Conservation (phyloP, 1,140 invertebrate genomes). For the Drosophila sturtevanti region DNA sequence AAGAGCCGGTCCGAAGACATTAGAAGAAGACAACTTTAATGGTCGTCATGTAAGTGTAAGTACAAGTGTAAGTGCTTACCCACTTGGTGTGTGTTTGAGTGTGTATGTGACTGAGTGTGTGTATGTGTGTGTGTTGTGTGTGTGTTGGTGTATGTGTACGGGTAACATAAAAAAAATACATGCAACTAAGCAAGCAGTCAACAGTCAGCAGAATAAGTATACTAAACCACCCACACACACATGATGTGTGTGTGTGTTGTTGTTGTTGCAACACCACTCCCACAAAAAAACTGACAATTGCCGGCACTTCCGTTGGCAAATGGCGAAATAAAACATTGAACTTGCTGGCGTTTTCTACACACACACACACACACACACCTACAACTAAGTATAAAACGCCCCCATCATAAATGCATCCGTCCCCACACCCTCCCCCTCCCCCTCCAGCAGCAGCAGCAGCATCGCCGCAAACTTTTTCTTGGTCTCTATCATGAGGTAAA, state of each 20-base stretch:
- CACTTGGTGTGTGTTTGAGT: neutral
- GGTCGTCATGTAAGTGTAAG: slow-evolving; percentile 57
- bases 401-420: slow-evolving; percentile 5
- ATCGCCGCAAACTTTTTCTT: neutral
- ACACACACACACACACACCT: slow-evolving; percentile 17
- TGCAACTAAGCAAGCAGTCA: neutral
- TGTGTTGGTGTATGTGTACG: neutral
- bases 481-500: slow-evolving; percentile 7
- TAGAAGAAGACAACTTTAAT: slow-evolving; percentile 41
- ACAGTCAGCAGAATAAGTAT: neutral
- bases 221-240: slow-evolving; percentile 38
- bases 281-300: slow-evolving; percentile 61
- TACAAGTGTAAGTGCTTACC: slow-evolving; percentile 37
- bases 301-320: slow-evolving; percentile 67
- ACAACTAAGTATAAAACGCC: neutral
- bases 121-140: neutral
- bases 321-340: slow-evolving; percentile 56
- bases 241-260: slow-evolving; percentile 4
- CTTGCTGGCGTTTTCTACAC: slow-evolving; percentile 59
- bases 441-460: neutral
- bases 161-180: slow-evolving; percentile 19
- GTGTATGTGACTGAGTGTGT: neutral
- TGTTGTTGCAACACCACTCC: neutral
- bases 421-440: neutral
- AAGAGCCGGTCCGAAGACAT: slow-evolving; percentile 45